phyloP scores from a whole-genome alignment of 1,140 invertebrate genomes.

The Drosophila subobscura region DNA sequence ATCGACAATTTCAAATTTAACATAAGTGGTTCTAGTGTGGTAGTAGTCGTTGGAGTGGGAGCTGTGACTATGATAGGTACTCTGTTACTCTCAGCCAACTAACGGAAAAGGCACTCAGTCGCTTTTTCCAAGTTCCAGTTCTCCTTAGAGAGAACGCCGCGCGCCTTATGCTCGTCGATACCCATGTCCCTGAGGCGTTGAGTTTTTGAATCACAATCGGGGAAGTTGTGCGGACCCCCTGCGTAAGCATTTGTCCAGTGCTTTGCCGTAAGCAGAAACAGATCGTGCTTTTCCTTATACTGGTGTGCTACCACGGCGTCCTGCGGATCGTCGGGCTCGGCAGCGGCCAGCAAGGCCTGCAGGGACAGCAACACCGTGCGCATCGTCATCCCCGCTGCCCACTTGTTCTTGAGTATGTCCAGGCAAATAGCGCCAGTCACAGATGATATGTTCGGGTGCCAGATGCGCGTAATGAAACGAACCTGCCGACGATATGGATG shows the following conservation, averaged over 20 bases:
- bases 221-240: slow-evolving; percentile 89
- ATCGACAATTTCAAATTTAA: slow-evolving; percentile 17
- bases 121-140: slow-evolving; percentile 95
- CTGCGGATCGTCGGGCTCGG: slow-evolving; percentile 98
- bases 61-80: slow-evolving; percentile 6
- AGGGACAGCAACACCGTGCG: slow-evolving; percentile 96
- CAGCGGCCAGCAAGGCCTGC: slow-evolving; percentile 95
- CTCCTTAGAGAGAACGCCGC: slow-evolving; percentile 93
- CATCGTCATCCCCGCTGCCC: slow-evolving; percentile 99
- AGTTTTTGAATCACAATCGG: slow-evolving; percentile 92
- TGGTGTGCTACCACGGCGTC: slow-evolving; percentile 99
- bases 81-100: slow-evolving; percentile 83
- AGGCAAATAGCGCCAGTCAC: slow-evolving; percentile 99
- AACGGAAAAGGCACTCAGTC: slow-evolving; percentile 95
- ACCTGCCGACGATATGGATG: slow-evolving; percentile 85
- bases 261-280: slow-evolving; percentile 94
- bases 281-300: slow-evolving; percentile 93
- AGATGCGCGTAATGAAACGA: slow-evolving; percentile 98
- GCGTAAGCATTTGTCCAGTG: slow-evolving; percentile 99
- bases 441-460: slow-evolving; percentile 99
- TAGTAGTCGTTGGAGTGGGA: neutral
- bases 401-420: slow-evolving; percentile 99
- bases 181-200: slow-evolving; percentile 93
- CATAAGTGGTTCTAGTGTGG: slow-evolving; percentile 9
- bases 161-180: slow-evolving; percentile 91